A percentile compares a stretch with the other conserved stretches of the same genome.
phyloP scores from a whole-genome alignment of 2,888 invertebrate genomes.

The Patella ulyssiponensis region DNA sequence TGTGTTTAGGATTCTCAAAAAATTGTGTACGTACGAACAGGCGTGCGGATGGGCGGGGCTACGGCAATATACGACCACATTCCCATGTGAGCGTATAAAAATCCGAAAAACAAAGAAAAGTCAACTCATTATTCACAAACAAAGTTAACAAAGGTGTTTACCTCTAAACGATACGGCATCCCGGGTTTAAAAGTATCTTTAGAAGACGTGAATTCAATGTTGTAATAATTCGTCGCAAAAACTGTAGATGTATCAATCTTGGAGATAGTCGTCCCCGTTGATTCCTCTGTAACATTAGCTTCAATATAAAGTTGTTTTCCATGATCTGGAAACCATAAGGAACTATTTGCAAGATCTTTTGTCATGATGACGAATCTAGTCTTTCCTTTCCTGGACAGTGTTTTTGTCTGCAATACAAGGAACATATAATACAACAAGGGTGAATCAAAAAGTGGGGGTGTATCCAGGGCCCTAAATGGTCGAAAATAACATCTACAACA shows the following conservation, averaged over 20 bases:
- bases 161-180: slow-evolving; percentile 32
- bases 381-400: neutral
- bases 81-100: too few relatives aligned
- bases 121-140: neutral
- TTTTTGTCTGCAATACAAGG: too few relatives aligned
- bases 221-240: slow-evolving; percentile 32
- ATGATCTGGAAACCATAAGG: neutral
- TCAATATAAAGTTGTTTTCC: slow-evolving; percentile 25
- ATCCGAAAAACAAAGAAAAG: too few relatives aligned
- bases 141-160: neutral
- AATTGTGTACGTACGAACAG: too few relatives aligned
- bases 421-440: too few relatives aligned
- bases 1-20: too few relatives aligned
- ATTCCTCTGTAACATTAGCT: slow-evolving; percentile 33
- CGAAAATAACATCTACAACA: too few relatives aligned
- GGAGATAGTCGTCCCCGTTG: slow-evolving; percentile 22
- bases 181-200: slow-evolving; percentile 33
- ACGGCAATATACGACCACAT: too few relatives aligned
- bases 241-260: slow-evolving; percentile 27
- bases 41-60: too few relatives aligned
- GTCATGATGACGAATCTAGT: neutral
- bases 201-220: slow-evolving; percentile 22
- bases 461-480: too few relatives aligned
- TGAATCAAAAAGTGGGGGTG: too few relatives aligned
- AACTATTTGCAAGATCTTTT: neutral